Base-by-base conservation (phyloP, 1,140 invertebrate species). In the Cherax quadricarinatus region DNA sequence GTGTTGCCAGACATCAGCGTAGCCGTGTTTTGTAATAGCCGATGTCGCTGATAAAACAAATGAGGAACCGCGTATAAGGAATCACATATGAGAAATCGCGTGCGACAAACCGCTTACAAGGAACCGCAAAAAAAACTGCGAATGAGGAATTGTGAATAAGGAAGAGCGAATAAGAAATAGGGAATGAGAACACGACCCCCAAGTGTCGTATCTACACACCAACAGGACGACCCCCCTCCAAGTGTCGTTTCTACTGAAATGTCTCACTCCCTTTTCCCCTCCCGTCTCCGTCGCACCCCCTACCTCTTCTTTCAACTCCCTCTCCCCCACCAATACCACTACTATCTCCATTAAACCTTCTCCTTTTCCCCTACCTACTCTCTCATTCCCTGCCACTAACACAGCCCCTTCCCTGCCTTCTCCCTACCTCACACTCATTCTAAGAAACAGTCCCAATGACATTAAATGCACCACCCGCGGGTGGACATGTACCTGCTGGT, bases 381-480 rank as follows among this genome's bases (percentile, higher is more conserved):
- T 30, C 2, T 2, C 2, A 41, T 1, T 41, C 30, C 30, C 30
- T 41, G 0, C 30, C 30, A 1, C 30, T 41, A 41, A 41, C 53
- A 57, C 53, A 14, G 53, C 53, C 53, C 4, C 48, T 79, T 0
- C 78, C 30, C 78, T 9, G 1, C 21, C 10, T 24, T 48, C 7
- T 14, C 24, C 78, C 48, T 1, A 3, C 78, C 48, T n/a, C 48
- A 12, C 48, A 10, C 79, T 3, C 5, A 51, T 12, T 81, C 79
- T 4, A 24, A 49, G 16, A 12, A 12, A 21, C 21, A 75, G 70
- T 21, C 82, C 82, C 49, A 79, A 66, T 85, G 89, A 86, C 89
- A 91, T 91, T 91, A 91, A 91, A 91, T 79, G 86, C 73, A 91
- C 89, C 89, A 79, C 89, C 89, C 89, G 75, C 89, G 6, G 83